These are phyloP conservation scores for Montipora efflorescens DNA, from an alignment of 64 coral and sea anemone genomes.

Conservation along the genomic window DNA sequence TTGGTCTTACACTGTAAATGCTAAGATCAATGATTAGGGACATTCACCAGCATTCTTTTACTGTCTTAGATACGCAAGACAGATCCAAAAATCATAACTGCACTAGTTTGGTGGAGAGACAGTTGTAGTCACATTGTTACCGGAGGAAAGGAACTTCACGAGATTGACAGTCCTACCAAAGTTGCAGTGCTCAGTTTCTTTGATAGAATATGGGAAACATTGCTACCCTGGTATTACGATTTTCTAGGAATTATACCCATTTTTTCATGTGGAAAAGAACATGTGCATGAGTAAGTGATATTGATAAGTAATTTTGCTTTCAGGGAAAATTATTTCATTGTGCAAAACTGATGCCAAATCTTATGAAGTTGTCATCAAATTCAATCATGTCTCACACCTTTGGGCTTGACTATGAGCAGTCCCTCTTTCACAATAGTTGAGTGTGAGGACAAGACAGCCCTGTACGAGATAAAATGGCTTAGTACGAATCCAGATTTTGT, in stretches of 20 bases:
- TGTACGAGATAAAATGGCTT: too few species aligned
- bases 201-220: constrained; percentile 84
- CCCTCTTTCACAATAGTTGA: too few species aligned
- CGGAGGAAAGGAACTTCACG: constrained; percentile 68
- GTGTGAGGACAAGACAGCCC: too few species aligned
- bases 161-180: constrained; percentile 49
- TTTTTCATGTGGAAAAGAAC: constrained; percentile 81
- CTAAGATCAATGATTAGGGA: too few species aligned
- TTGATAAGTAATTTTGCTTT: neutral
- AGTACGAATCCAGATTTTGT: too few species aligned
- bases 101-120: constrained; percentile 82
- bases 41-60: neutral
- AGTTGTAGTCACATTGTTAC: constrained; percentile 58
- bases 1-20: too few species aligned
- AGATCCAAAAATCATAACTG: constrained; percentile 83
- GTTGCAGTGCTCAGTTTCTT: constrained; percentile 46
- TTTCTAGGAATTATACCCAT: constrained; percentile 84
- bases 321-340: neutral
- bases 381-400: too few species aligned
- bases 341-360: neutral
- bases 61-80: constrained; percentile 68
- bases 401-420: too few species aligned
- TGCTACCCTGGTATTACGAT: constrained; percentile 89
- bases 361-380: too few species aligned
- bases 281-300: constrained; percentile 73